Percentiles rank a stretch among this genome's conserved stretches.
These are phyloP conservation scores for Sebastolobus altivelis DNA, from an alignment of 2,797 vertebrate genomes.

Conservation along the genomic window DNA sequence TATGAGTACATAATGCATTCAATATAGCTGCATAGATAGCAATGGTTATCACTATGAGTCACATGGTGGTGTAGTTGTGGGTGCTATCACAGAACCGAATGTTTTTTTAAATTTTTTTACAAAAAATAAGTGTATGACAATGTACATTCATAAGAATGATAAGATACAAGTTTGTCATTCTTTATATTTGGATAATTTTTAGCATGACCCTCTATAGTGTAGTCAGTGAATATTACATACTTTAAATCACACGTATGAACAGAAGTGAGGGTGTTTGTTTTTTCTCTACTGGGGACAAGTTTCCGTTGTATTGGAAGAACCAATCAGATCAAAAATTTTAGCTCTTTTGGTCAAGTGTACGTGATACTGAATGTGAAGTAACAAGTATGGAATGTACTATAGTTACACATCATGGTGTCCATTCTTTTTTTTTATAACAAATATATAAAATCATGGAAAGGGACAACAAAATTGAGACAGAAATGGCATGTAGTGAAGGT, in stretches of 20 bases:
- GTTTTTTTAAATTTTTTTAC: neutral
- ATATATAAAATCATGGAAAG: constrained; percentile 9
- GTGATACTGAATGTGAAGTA: constrained; percentile 6
- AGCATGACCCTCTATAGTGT: neutral
- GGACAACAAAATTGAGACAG: constrained; percentile 1
- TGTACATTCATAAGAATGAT: constrained; percentile 30
- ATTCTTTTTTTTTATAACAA: neutral
- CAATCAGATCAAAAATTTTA: constrained; percentile 8
- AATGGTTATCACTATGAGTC: constrained; percentile 39
- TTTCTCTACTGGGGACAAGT: constrained; percentile 29
- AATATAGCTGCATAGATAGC: constrained; percentile 59
- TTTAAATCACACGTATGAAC: neutral
- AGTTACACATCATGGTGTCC: constrained; percentile 21
- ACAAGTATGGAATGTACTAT: constrained; percentile 45
- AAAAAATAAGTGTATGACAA: constrained; percentile 1
- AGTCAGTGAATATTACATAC: constrained; percentile 35
- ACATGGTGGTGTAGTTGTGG: constrained; percentile 18
- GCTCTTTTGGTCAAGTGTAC: constrained; percentile 15
- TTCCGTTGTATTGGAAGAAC: constrained; percentile 13
- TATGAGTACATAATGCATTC: constrained; percentile 28
- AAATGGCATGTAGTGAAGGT: constrained; percentile 10
- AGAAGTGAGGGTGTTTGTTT: constrained; percentile 10
- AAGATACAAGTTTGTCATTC: constrained; percentile 18
- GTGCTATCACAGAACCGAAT: constrained; percentile 39
- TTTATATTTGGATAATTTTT: constrained; percentile 16